Evolutionary conservation across 2,888 invertebrate genomes (phyloP), one percentile per base, ranked within the genome.

Genomic region (Trissolcus japonicus): DNA sequence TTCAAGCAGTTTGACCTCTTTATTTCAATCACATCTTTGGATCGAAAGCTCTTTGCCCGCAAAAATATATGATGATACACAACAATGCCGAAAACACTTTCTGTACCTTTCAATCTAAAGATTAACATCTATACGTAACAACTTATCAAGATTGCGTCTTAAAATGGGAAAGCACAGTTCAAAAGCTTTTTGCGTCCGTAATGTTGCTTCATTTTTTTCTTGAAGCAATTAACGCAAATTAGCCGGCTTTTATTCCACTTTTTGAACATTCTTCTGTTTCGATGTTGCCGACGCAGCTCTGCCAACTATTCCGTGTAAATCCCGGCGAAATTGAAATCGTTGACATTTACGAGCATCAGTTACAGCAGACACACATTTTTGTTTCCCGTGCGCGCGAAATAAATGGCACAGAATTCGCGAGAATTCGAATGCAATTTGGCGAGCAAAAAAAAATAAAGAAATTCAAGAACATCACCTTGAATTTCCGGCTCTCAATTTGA

Each of bases 151-250:
- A 63, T 63, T 71, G 40, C 61, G 53, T 63, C 75, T 75, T 54
- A 16, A 54, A 55, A 59, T 54, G 41, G 55, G 35, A 40, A 57
- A 73, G 66, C 56, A 46, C 51, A 65, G 56, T 72, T 72, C 50
- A 68, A 75, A 75, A 71, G 72, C 6, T 75, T 68, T 66, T 56
- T 66, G 61, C 48, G 57, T 43, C 51, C 46, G 48, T 41, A 50
- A 50, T 61, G 51, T 54, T 54, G 65, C 43, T 73, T 77, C 65
- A 75, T 74, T 11, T 46, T 46, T 69, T 79, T 51, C 79, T 72
- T 76, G 76, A 79, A 80, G 83, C 83, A 86, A 86, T 86, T 86
- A 86, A 84, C 83, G 84, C 82, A 83, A 86, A 87, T 86, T 84
- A 83, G 84, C 83, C 83, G 82, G 80, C 80, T 79, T 80, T 84